These are phyloP conservation scores for Araneus ventricosus DNA, from an alignment of 1,140 invertebrate genomes.

Conservation along the genomic window DNA sequence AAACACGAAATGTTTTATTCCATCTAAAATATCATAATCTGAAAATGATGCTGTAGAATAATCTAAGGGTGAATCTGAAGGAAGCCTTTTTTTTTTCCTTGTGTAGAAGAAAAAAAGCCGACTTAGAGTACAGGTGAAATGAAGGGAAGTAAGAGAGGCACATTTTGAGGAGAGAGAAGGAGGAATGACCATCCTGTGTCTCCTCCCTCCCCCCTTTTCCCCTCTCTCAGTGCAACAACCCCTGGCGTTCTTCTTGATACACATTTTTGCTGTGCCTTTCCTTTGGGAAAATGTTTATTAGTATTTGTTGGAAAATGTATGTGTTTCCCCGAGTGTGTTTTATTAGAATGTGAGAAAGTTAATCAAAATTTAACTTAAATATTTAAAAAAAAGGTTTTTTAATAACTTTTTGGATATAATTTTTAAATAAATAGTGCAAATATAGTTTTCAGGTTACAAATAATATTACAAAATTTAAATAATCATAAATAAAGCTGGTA, in stretches of 20 bases:
- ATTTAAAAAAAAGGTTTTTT: no score
- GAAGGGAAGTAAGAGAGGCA: conserved; percentile 1
- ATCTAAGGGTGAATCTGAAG: neutral
- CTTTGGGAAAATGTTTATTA: neutral
- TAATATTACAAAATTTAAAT: no score
- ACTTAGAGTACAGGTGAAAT: neutral
- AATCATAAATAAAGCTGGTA: no score
- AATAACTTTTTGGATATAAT: no score
- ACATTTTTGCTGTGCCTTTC: neutral
- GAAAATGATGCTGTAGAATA: neutral
- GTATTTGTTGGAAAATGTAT: no score
- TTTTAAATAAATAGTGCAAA: no score
- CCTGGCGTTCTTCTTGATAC: neutral
- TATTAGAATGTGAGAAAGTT: no score
- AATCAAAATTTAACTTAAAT: no score
- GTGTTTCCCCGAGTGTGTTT: no score
- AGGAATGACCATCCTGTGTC: conserved; percentile 65
- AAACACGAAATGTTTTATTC: neutral
- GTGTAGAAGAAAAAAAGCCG: neutral
- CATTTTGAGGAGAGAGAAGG: conserved; percentile 41
- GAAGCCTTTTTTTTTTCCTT: neutral
- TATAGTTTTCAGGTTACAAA: no score
- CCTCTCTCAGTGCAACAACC: conserved; percentile 59
- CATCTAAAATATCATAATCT: neutral
- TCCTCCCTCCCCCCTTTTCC: conserved; percentile 2